phyloP scores from a whole-genome alignment of 2,888 invertebrate species.

The Dyspetes luteomarginatus region DNA sequence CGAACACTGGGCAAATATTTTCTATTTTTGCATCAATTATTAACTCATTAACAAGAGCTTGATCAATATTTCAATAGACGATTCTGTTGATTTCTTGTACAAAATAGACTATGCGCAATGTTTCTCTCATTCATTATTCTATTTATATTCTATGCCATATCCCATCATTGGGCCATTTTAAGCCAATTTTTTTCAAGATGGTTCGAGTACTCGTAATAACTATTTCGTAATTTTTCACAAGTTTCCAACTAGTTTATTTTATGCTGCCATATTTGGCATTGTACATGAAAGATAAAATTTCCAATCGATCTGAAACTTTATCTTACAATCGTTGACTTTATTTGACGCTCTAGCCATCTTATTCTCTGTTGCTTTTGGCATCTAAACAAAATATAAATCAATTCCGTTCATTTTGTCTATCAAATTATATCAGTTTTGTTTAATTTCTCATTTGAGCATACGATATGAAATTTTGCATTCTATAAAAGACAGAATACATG shows the following conservation, averaged over 20 bases:
- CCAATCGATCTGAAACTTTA: not conserved
- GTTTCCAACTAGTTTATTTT: no score
- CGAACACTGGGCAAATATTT: slow-evolving; percentile 4
- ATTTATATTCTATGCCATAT: slow-evolving; percentile 8
- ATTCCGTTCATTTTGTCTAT: not conserved
- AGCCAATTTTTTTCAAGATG: not conserved
- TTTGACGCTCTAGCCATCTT: not conserved
- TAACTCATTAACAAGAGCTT: slow-evolving; percentile 6
- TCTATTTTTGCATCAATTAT: slow-evolving; percentile 7
- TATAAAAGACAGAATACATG: not conserved
- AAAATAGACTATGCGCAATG: slow-evolving; percentile 2
- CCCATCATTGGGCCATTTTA: not conserved
- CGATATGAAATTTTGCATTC: not conserved
- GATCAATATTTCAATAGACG: slow-evolving; percentile 20
- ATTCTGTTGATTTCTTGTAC: slow-evolving; percentile 6
- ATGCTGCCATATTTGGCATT: no score
- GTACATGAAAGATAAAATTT: no score
- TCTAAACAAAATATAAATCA: not conserved
- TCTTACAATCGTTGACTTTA: not conserved
- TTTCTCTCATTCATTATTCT: slow-evolving; percentile 11
- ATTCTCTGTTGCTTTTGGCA: slow-evolving; percentile 2
- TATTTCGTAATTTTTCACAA: no score
- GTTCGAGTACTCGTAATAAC: not conserved
- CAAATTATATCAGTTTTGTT: not conserved
- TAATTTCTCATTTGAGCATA: not conserved